Evolutionary conservation across 1,140 invertebrate species (phyloP), one percentile per base, ranked within the genome.

Genomic region (Amyelois transitella): DNA sequence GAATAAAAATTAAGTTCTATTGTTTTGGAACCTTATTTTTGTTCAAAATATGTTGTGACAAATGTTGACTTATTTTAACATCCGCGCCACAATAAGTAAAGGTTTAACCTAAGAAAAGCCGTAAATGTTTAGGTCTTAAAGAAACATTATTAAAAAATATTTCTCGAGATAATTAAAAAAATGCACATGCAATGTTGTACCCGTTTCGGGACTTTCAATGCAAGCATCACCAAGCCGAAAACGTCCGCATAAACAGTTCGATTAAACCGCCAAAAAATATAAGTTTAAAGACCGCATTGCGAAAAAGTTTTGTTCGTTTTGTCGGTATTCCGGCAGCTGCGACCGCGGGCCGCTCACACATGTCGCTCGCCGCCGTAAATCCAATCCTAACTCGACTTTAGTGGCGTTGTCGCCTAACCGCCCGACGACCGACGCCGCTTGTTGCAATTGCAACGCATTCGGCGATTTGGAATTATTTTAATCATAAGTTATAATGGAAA

Each of bases 331-430:
- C 43, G 43, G 55, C 49, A 61, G 62, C 47, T 64, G 32, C 32
- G 32, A 21, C 62, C 53, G 56, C 43, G 38, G 25, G 55, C 48
- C 62, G 62, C 47, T 64, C 62, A 67, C 74, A 72, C 64, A 71
- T 72, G 75, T 76, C 64, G 71, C 65, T n/a, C n/a, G 66, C 60
- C 59, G 61, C 69, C 74, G 77, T 87, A 86, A 86, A 86, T 86
- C 77, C 83, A 75, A 72, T 76, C 60, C 76, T 85, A 87, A 85
- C 81, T 82, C 75, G 81, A 82, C 69, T 85, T 85, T 87, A 84
- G 80, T 84, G 72, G 72, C 61, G 65, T 67, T 74, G 69, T 56
- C 58, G 54, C 24, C 18, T 10, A 32, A 18, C 20, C 28, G 12
- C 51, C 50, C 14, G 21, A 17, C 21, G 47, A 20, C 1, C 59